A percentile compares a stretch with the other conserved stretches of the same genome.
phyloP scores from a whole-genome alignment of 2,888 invertebrate species.

The Adelognathus sp. region DNA sequence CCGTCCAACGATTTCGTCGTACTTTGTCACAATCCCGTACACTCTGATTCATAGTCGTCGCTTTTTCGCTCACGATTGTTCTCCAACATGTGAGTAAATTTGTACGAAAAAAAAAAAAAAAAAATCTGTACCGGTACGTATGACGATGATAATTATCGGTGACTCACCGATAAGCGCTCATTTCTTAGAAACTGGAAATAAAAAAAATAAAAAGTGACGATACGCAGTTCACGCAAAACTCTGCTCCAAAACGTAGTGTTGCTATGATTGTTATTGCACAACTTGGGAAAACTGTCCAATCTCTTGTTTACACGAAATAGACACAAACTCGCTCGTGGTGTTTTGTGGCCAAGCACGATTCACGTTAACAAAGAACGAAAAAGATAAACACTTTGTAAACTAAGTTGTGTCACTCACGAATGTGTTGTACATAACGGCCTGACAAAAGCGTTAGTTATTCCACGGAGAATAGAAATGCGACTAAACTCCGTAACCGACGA shows the following conservation, averaged over 20 bases:
- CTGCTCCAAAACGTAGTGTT: neutral
- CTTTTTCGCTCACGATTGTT: neutral
- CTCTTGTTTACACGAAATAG: neutral
- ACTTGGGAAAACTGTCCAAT: too few relatives aligned
- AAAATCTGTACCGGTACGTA: neutral
- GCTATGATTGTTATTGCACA: too few relatives aligned
- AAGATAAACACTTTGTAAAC: neutral
- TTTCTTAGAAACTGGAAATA: neutral
- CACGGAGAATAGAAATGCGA: neutral
- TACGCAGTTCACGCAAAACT: neutral
- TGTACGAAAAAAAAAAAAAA: neutral
- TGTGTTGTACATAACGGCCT: conserved; percentile 38
- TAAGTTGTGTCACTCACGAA: conserved; percentile 43
- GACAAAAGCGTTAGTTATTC: neutral
- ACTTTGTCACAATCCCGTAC: neutral
- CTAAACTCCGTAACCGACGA: neutral
- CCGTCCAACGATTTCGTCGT: conserved; percentile 7
- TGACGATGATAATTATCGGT: neutral
- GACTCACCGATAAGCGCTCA: neutral
- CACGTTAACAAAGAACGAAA: neutral
- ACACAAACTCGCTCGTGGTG: neutral
- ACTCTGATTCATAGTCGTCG: conserved; percentile 46
- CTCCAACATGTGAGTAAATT: neutral
- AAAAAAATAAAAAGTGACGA: neutral
- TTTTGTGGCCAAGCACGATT: neutral